Conservation (phyloP, 1,140 invertebrate species). For the Drosophila dunni region DNA sequence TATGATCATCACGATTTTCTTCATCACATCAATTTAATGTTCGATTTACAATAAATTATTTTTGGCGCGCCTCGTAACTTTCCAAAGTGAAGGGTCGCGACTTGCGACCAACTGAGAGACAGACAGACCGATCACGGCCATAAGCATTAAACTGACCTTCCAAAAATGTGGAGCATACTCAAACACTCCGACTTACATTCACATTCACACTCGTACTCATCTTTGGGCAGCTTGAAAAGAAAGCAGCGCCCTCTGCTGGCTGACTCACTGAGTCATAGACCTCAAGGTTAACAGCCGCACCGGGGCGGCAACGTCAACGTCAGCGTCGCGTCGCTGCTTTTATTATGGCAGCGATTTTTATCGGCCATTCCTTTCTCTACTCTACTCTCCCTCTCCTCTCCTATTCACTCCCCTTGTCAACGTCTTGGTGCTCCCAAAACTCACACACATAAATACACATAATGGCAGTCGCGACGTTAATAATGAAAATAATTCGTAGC, state of each 20-base stretch:
- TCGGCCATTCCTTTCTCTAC: conserved; percentile 61
- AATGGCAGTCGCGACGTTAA: conserved; percentile 43
- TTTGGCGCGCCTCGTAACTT: conserved; percentile 65
- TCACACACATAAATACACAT: conserved; percentile 12
- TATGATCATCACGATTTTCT: conserved; percentile 75
- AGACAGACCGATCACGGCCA: not conserved
- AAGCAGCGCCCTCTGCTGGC: conserved; percentile 57
- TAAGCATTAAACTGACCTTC: conserved; percentile 61
- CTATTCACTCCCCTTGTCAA: conserved; percentile 20
- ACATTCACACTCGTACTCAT: conserved; percentile 46
- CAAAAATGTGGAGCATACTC: conserved; percentile 59
- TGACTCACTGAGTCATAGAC: conserved; percentile 74
- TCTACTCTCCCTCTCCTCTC: conserved; percentile 9
- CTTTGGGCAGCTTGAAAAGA: conserved; percentile 53
- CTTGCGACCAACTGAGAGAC: not conserved
- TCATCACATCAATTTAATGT: conserved; percentile 45
- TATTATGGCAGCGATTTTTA: conserved; percentile 65
- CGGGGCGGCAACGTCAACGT: conserved; percentile 20
- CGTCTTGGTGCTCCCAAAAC: conserved; percentile 16
- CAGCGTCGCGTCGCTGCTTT: conserved; percentile 22
- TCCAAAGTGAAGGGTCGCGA: conserved; percentile 73
- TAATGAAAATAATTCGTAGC: conserved; percentile 80
- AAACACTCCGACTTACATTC: not conserved
- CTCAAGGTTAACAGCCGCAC: conserved; percentile 80
- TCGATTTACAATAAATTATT: conserved; percentile 77